These are phyloP conservation scores for Drosophila gunungcola DNA, from an alignment of 1,140 invertebrate species.

Conservation along the genomic window DNA sequence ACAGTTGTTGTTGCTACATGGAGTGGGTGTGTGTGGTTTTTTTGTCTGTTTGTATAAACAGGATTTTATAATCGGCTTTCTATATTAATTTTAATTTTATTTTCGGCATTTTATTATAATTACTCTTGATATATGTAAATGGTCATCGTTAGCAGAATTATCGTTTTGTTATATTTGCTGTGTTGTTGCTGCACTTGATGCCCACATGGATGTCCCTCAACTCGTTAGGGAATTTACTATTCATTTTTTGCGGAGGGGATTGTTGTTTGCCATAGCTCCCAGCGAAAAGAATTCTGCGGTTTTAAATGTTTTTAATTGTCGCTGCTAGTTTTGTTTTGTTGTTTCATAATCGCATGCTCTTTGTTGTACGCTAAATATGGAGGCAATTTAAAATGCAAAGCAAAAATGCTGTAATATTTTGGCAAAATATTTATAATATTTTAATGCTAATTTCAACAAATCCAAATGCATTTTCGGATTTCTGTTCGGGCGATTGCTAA, in stretches of 20 bases:
- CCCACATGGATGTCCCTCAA: constrained; percentile 41
- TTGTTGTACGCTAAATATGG: constrained; percentile 51
- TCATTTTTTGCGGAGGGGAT: constrained; percentile 33
- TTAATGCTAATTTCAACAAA: constrained; percentile 81
- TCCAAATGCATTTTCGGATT: constrained; percentile 47
- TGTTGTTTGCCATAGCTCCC: not conserved
- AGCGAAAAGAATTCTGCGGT: constrained; percentile 62
- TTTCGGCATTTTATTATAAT: constrained; percentile 84
- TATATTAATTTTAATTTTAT: constrained; percentile 84
- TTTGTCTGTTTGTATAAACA: constrained; percentile 28
- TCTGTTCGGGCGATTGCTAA: constrained; percentile 26
- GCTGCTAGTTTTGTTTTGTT: constrained; percentile 34
- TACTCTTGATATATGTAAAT: constrained; percentile 83
- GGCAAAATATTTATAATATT: constrained; percentile 81
- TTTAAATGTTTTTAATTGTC: constrained; percentile 77
- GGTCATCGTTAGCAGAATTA: constrained; percentile 68
- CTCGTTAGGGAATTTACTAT: constrained; percentile 50
- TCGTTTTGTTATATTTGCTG: constrained; percentile 27
- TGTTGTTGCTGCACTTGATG: constrained; percentile 69
- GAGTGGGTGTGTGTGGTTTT: constrained; percentile 4
- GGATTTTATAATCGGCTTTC: constrained; percentile 81
- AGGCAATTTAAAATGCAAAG: constrained; percentile 20
- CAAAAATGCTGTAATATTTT: constrained; percentile 68
- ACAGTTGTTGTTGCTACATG: constrained; percentile 55
- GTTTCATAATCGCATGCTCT: constrained; percentile 61